These are phyloP conservation scores for Ferrisia virgata DNA, from an alignment of 2,888 invertebrate genomes.

Conservation along the genomic window DNA sequence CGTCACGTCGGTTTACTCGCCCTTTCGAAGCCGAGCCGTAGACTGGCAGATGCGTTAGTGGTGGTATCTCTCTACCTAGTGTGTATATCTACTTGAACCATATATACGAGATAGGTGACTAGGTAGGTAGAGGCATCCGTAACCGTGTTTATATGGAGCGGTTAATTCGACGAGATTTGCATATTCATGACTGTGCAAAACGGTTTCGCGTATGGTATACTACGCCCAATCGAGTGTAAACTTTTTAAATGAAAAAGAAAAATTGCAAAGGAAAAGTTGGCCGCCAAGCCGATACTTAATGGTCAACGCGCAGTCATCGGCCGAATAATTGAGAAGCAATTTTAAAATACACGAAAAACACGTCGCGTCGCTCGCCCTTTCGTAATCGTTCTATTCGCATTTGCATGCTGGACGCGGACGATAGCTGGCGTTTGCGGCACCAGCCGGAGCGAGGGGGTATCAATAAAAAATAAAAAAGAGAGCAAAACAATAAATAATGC, in stretches of 20 bases:
- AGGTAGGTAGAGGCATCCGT: not conserved
- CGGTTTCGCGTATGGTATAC: not conserved
- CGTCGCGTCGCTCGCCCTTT: not conserved
- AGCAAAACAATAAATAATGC: not conserved
- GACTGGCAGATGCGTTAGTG: not conserved
- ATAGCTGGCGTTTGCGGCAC: too few relatives aligned
- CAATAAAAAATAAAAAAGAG: not conserved
- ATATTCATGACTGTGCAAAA: conserved; percentile 6
- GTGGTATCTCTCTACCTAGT: not conserved
- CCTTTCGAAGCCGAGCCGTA: not conserved
- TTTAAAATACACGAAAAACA: not conserved
- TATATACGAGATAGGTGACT: too few relatives aligned
- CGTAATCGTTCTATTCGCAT: not conserved
- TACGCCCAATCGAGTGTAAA: conserved; percentile 12
- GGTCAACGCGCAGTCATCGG: conserved; percentile 10
- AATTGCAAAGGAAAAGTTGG: not conserved
- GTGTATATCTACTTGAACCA: too few relatives aligned
- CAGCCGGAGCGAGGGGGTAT: not conserved
- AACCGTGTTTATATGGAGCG: conserved; percentile 16
- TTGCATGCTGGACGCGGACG: too few relatives aligned
- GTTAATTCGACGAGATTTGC: not conserved
- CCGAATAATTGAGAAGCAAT: conserved; percentile 17
- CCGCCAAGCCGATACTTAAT: not conserved
- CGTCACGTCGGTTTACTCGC: too few relatives aligned
- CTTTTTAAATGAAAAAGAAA: conserved; percentile 18